Conservation (phyloP, 2,888 invertebrate genomes). For the Sarcophaga subvicina region DNA sequence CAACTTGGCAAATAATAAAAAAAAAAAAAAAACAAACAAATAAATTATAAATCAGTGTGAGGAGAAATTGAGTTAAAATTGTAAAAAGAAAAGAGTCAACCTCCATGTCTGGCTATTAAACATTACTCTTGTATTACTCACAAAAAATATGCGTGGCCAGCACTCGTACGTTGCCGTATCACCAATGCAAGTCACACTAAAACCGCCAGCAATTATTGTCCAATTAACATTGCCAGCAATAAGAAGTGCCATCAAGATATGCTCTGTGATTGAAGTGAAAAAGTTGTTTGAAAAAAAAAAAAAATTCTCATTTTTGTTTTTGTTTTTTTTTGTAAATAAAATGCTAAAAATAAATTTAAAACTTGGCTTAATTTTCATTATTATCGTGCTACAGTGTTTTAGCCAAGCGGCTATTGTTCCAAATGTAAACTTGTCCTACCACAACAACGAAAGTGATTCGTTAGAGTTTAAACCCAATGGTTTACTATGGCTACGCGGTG, state of each 20-base stretch:
- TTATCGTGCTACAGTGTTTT: too few relatives aligned
- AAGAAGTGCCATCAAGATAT: conserved; percentile 35
- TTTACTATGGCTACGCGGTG: conserved; percentile 71
- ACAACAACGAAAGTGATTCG: conserved; percentile 70
- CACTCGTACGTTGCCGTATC: conserved; percentile 47
- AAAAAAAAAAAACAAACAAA: neutral
- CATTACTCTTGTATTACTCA: neutral
- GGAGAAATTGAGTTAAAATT: neutral
- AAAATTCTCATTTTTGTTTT: too few relatives aligned
- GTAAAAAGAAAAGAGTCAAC: neutral
- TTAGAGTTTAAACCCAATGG: conserved; percentile 76
- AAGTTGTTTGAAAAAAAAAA: neutral
- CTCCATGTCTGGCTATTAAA: neutral
- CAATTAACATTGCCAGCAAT: conserved; percentile 48
- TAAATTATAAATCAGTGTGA: neutral
- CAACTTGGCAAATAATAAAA: neutral
- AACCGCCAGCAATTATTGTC: conserved; percentile 46
- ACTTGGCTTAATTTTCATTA: too few relatives aligned
- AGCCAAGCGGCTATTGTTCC: conserved; percentile 13
- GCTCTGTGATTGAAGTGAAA: conserved; percentile 20
- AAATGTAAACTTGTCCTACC: conserved; percentile 51
- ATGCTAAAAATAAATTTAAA: too few relatives aligned
- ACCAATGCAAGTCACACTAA: conserved; percentile 61
- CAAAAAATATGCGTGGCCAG: conserved; percentile 61
- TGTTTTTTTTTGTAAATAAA: too few relatives aligned